Evolutionary conservation across 1,140 invertebrate genomes (phyloP).

Genomic region (Drosophila fuyamai): DNA sequence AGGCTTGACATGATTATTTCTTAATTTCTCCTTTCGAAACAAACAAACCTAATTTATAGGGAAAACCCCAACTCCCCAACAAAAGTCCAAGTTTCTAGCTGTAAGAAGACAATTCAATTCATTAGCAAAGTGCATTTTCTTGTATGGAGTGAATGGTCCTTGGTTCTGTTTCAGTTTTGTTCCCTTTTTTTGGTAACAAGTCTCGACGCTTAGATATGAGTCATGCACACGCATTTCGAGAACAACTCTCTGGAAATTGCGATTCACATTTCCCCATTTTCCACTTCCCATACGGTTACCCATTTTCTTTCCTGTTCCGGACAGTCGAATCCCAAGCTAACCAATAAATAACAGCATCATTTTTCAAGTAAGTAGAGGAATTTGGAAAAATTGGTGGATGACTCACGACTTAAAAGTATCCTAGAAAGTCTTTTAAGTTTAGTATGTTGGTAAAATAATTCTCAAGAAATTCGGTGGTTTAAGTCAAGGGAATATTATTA

Average conservation of each 20-base stretch:
- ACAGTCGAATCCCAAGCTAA: slow-evolving; percentile 4
- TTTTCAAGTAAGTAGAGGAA: background rate
- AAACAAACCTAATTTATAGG: slow-evolving; percentile 8
- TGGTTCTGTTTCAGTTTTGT: slow-evolving; percentile 21
- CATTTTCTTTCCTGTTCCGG: slow-evolving; percentile 9
- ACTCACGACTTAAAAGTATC: background rate
- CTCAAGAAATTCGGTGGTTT: too few relatives aligned
- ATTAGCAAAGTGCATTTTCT: slow-evolving; percentile 81
- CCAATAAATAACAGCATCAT: slow-evolving; percentile 23
- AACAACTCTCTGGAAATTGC: slow-evolving; percentile 11
- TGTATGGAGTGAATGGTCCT: slow-evolving; percentile 52
- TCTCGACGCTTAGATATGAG: slow-evolving; percentile 24
- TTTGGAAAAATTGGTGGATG: background rate
- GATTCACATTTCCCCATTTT: slow-evolving; percentile 3
- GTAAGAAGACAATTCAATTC: slow-evolving; percentile 71
- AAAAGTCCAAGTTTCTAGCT: slow-evolving; percentile 11
- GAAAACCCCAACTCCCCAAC: background rate
- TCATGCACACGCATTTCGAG: slow-evolving; percentile 39
- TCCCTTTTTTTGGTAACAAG: slow-evolving; percentile 6
- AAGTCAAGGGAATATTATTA: too few relatives aligned
- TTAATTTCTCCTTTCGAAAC: slow-evolving; percentile 1
- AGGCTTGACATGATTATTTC: too few relatives aligned
- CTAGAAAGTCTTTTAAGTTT: background rate
- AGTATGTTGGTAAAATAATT: too few relatives aligned
- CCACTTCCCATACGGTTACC: background rate